Evolutionary conservation across 1,140 invertebrate species (phyloP).

Genomic region (Dolichoris vasculosae): DNA sequence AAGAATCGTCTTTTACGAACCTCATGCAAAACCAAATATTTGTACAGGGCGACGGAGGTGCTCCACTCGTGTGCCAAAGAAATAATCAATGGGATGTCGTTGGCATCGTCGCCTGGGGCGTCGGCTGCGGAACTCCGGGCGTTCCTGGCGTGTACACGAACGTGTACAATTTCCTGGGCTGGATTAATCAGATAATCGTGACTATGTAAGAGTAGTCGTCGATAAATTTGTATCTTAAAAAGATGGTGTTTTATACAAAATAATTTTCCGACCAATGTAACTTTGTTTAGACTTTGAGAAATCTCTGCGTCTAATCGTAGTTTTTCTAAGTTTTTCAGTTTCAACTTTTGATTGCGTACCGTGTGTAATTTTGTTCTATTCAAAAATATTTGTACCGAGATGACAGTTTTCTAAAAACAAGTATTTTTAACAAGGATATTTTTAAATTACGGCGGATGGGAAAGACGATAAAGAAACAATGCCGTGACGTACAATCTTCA

Average conservation of each 20-base stretch:
- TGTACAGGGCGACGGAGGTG: constrained; percentile 84
- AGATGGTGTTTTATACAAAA: background rate
- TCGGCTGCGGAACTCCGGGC: constrained; percentile 79
- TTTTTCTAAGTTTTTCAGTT: too few species aligned
- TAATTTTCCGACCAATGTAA: background rate
- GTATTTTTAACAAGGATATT: background rate
- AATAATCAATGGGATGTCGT: constrained; percentile 76
- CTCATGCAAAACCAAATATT: background rate
- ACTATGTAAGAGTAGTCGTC: background rate
- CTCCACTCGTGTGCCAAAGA: constrained; percentile 81
- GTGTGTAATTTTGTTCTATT: too few species aligned
- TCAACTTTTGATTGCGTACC: too few species aligned
- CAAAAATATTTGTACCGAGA: too few species aligned
- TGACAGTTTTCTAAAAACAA: background rate
- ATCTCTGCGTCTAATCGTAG: too few species aligned
- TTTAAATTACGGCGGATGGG: too few species aligned
- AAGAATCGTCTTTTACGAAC: background rate
- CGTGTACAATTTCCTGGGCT: constrained; percentile 77
- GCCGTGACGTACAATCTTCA: constrained; percentile 34
- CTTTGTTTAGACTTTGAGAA: too few species aligned
- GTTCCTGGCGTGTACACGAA: constrained; percentile 83
- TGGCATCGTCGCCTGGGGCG: constrained; percentile 85
- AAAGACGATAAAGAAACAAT: too few species aligned
- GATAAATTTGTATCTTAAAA: background rate
- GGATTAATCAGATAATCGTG: constrained; percentile 74